Conservation (phyloP, 2,113 vertebrate species). For the Hypocryptadius cinnamomeus region DNA sequence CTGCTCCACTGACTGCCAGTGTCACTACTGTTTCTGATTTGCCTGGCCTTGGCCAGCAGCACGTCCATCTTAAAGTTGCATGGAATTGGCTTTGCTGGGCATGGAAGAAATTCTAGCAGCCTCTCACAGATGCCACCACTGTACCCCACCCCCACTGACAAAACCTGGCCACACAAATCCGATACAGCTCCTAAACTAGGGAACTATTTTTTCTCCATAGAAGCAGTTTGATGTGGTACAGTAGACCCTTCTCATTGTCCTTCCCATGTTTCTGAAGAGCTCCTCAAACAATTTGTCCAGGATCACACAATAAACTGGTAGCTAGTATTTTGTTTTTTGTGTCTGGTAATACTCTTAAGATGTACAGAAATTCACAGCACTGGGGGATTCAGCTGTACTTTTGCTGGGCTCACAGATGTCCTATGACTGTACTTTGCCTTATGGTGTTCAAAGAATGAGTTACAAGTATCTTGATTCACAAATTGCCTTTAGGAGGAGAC, state of each 20-base stretch:
- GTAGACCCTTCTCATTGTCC: background rate
- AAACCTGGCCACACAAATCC: no score
- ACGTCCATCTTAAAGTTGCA: background rate
- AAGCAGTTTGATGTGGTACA: background rate
- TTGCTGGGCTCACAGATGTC: background rate
- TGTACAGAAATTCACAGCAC: background rate
- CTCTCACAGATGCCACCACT: background rate
- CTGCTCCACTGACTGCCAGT: background rate
- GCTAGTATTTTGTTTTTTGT: background rate
- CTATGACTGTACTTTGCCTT: background rate
- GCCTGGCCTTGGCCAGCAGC: background rate
- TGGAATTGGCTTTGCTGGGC: background rate
- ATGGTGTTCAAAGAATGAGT: background rate
- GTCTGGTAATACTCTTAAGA: background rate
- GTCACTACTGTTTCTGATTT: background rate
- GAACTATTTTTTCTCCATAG: background rate
- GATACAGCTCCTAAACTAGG: background rate
- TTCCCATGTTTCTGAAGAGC: background rate
- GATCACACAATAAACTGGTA: background rate
- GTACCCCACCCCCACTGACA: background rate
- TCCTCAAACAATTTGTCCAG: background rate
- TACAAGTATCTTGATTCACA: background rate
- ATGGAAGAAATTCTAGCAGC: background rate
- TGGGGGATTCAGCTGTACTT: background rate
- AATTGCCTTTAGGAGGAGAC: background rate